Conservation (phyloP, 2,797 vertebrate genomes). For the Alexandromys oeconomus region DNA sequence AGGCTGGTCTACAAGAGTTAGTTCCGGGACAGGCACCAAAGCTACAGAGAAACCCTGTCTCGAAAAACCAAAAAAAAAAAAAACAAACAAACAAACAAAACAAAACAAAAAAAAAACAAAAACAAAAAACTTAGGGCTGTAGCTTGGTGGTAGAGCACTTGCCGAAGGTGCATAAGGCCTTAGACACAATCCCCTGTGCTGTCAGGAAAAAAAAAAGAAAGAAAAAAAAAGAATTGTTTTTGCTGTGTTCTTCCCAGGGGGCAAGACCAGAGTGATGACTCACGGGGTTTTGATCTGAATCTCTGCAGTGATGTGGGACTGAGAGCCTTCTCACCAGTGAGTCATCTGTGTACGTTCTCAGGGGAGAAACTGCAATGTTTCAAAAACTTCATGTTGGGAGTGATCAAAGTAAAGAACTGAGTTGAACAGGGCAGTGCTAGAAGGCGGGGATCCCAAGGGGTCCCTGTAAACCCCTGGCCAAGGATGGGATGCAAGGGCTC, state of each 20-base stretch:
- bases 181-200: neutral
- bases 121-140: too few species aligned
- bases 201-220: neutral
- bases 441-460: neutral
- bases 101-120: too few species aligned
- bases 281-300: constrained; percentile 16
- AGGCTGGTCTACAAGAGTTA: too few species aligned
- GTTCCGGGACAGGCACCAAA: too few species aligned
- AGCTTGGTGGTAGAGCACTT: neutral
- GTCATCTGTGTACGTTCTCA: constrained; percentile 22
- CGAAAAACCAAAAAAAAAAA: too few species aligned
- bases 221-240: neutral
- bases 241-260: neutral
- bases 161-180: neutral
- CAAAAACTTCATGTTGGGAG: constrained; percentile 20
- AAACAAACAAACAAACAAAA: too few species aligned
- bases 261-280: neutral
- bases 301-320: neutral
- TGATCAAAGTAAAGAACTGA: neutral
- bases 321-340: neutral
- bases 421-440: neutral
- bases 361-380: neutral
- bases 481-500: neutral
- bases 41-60: too few species aligned
- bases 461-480: neutral